These are phyloP conservation scores for Drosophila gunungcola DNA, from an alignment of 1,140 invertebrate genomes.

Conservation along the genomic window DNA sequence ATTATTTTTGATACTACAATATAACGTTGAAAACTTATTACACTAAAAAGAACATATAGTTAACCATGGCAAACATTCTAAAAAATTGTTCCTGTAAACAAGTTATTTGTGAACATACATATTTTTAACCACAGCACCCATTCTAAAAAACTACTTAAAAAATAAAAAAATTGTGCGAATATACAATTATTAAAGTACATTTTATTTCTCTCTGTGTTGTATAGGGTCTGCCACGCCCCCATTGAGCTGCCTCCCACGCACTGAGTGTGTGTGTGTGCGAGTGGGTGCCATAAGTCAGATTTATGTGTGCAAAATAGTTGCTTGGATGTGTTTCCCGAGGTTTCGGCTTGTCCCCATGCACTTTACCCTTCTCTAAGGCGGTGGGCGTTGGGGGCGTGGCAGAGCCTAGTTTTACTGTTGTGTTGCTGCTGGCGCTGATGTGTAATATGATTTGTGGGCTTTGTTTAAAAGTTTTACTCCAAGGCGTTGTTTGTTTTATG, in stretches of 20 bases:
- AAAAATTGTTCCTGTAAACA: no score
- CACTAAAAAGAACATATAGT: no score
- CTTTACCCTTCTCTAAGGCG: slow-evolving; percentile 35
- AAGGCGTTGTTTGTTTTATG: slow-evolving; percentile 51
- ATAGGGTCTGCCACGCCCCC: slow-evolving; percentile 12
- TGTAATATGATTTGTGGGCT: slow-evolving; percentile 69
- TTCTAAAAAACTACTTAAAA: no score
- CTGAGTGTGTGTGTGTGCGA: slow-evolving; percentile 18
- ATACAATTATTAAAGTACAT: not conserved
- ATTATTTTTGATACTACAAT: no score
- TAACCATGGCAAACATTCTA: no score
- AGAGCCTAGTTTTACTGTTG: slow-evolving; percentile 50
- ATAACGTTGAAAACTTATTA: no score
- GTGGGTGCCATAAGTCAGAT: slow-evolving; percentile 78
- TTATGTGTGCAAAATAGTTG: slow-evolving; percentile 80
- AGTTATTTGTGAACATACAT: no score
- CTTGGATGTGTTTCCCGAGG: slow-evolving; percentile 26
- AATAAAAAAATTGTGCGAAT: no score
- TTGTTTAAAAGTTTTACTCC: slow-evolving; percentile 64
- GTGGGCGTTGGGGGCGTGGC: slow-evolving; percentile 18
- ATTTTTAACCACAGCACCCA: no score
- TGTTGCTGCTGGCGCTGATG: slow-evolving; percentile 25
- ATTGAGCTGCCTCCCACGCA: slow-evolving; percentile 5
- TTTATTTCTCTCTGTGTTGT: not conserved
- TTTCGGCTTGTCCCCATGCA: slow-evolving; percentile 36